Evolutionary conservation across 2,797 vertebrate genomes (phyloP).

Genomic region (Heliangelus exortis): DNA sequence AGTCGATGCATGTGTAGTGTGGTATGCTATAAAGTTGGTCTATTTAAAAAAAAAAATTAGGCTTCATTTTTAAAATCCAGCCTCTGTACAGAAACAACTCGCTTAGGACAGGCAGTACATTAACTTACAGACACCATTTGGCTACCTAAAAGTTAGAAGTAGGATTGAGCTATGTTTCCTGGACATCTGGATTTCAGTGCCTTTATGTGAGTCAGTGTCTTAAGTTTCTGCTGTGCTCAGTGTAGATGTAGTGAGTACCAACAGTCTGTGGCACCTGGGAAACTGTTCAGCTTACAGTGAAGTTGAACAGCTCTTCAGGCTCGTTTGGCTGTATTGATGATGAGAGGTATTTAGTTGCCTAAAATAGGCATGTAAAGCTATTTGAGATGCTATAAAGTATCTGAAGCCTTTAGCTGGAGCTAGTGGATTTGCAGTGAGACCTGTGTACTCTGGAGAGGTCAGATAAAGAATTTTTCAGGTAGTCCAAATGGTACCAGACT

Average conservation of each 20-base stretch:
- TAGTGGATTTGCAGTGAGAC: background rate
- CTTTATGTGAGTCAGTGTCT: background rate
- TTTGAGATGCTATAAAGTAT: background rate
- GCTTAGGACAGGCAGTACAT: background rate
- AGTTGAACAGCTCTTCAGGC: background rate
- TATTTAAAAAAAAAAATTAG: background rate
- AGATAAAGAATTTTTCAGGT: background rate
- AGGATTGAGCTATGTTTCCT: background rate
- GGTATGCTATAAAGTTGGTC: background rate
- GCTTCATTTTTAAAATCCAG: background rate
- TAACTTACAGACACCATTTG: background rate
- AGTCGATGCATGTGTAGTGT: background rate
- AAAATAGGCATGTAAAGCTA: background rate
- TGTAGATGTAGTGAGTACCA: background rate
- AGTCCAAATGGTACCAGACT: background rate
- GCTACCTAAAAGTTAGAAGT: background rate
- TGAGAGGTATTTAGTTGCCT: background rate
- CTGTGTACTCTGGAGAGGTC: background rate
- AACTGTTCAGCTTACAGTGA: background rate
- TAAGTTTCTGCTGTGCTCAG: background rate
- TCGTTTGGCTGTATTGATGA: background rate
- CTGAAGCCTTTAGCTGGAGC: background rate
- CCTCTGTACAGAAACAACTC: background rate
- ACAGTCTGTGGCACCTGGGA: background rate
- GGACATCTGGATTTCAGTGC: background rate